phyloP scores from a whole-genome alignment of 2,888 invertebrate species.

The Plebejus melissa region DNA sequence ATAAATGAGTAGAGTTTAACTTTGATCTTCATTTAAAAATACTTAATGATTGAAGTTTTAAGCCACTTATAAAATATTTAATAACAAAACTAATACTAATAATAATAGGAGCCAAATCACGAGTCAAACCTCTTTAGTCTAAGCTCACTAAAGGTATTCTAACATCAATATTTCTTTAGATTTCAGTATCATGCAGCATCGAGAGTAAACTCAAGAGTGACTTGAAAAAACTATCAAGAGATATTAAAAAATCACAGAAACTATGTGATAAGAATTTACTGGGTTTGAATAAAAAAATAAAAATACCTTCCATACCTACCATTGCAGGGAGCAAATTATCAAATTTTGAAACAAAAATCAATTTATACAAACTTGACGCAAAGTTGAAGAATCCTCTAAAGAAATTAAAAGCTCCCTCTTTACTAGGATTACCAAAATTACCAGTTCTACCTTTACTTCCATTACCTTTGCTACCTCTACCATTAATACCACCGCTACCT shows the following conservation, averaged over 20 bases:
- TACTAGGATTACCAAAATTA: slow-evolving; percentile 40
- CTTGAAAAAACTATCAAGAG: slow-evolving; percentile 22
- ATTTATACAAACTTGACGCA: slow-evolving; percentile 35
- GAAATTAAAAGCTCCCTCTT: slow-evolving; percentile 38
- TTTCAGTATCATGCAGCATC: slow-evolving; percentile 20
- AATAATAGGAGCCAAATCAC: not conserved
- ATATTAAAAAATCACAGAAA: slow-evolving; percentile 16
- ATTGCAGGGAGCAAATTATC: not conserved
- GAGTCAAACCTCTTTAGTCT: not conserved
- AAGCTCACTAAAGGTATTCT: not conserved
- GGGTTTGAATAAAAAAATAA: slow-evolving; percentile 32
- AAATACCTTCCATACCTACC: slow-evolving; percentile 13
- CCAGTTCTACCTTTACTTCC: slow-evolving; percentile 39
- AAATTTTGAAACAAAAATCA: slow-evolving; percentile 16
- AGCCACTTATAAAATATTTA: not conserved
- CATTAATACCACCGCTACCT: slow-evolving; percentile 34
- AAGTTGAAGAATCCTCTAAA: slow-evolving; percentile 35
- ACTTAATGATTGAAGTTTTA: not conserved
- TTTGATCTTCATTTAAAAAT: not conserved
- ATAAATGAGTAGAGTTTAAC: not conserved
- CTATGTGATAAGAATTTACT: slow-evolving; percentile 23
- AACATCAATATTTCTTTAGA: not conserved
- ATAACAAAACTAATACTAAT: not conserved
- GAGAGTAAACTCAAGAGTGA: slow-evolving; percentile 18
- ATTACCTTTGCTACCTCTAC: slow-evolving; percentile 36